Base-by-base conservation (phyloP, 2,888 invertebrate genomes). In the Agrenia bidenticulata region DNA sequence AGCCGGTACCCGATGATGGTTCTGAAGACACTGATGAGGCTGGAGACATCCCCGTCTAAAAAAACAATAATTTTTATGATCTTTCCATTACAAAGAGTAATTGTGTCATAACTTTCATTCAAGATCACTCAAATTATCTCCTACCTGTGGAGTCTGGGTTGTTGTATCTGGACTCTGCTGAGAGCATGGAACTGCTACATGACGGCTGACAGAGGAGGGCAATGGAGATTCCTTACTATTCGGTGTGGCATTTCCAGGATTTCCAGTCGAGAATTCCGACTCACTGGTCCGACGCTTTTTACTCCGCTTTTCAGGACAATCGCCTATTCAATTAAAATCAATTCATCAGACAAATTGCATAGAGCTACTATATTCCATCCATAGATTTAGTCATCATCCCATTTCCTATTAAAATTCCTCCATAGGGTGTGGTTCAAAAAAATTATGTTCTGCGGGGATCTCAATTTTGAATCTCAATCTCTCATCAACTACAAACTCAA, bases 141-240 rank as follows among this genome's bases (percentile, higher is more conserved):
- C 39, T 60, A 76, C 76, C 73, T 74, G 74, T 45, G 76, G 74
- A 39, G 74, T 75, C 64, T 73, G 72, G 54, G 76, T 76, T 41
- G 76, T 76, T 32, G 76, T 76, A 63, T 76, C 76, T 32, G 76
- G 76, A 26, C 71, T 71, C 59, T 76, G 76, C 63, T 76, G 76
- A 49, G 74, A 72, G 63, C 73, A 74, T 27, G 76, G 76, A 42
- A 76, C 73, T 17, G 73, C 69, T 27, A 74, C 70, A 67, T 71
- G 73, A 37, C 63, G 64, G 49, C 59, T 64, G n/a, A 54, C 37
- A 45, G 59, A n/a, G 15, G 61, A 67, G 24, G 61, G 61, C 11
- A 66, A 66, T 7, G 51, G 51, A 21, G 51, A 51, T 15, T 24
- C 51, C 15, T 51, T 51, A 21, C 51, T 51, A 17, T 15, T 23